A percentile compares a stretch with the other conserved stretches of the same genome.
phyloP scores from a whole-genome alignment of 2,888 invertebrate genomes.

The Eupithecia vulgata region DNA sequence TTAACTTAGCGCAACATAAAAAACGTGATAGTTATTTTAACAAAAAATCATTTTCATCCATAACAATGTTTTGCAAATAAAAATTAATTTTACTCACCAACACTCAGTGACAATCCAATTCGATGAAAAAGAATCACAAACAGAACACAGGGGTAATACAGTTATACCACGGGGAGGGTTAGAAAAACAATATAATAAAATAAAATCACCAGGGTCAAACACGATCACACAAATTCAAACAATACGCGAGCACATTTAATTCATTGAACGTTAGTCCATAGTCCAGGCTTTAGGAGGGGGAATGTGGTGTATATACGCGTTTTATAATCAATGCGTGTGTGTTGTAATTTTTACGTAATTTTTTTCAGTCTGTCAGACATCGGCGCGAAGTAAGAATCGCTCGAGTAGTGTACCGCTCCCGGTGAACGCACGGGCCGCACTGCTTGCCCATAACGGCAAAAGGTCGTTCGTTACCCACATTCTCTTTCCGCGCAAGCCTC shows the following conservation, averaged over 20 bases:
- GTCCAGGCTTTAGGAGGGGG: slow-evolving; percentile 51
- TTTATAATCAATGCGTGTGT: slow-evolving; percentile 77
- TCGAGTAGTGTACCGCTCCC: slow-evolving; percentile 67
- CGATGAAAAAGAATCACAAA: slow-evolving; percentile 70
- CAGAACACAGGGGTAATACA: slow-evolving; percentile 67
- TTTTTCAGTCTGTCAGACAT: slow-evolving; percentile 73
- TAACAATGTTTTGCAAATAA: not conserved
- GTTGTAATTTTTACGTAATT: slow-evolving; percentile 84
- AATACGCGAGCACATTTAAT: slow-evolving; percentile 55
- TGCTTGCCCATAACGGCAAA: slow-evolving; percentile 81
- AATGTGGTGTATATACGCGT: slow-evolving; percentile 63
- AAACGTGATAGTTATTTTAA: not conserved
- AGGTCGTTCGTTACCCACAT: slow-evolving; percentile 84
- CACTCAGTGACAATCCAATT: slow-evolving; percentile 76
- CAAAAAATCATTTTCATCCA: not conserved
- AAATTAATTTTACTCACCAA: slow-evolving; percentile 65
- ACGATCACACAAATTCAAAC: slow-evolving; percentile 72
- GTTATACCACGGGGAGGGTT: slow-evolving; percentile 68
- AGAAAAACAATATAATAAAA: slow-evolving; percentile 73
- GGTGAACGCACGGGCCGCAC: slow-evolving; percentile 81
- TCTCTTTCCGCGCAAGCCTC: slow-evolving; percentile 85
- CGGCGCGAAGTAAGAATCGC: slow-evolving; percentile 58
- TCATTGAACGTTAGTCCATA: slow-evolving; percentile 54
- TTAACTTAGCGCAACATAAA: not conserved
- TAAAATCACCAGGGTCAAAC: slow-evolving; percentile 77